Evolutionary conservation across 2,888 invertebrate genomes (phyloP).

Genomic region (Macaria notata): DNA sequence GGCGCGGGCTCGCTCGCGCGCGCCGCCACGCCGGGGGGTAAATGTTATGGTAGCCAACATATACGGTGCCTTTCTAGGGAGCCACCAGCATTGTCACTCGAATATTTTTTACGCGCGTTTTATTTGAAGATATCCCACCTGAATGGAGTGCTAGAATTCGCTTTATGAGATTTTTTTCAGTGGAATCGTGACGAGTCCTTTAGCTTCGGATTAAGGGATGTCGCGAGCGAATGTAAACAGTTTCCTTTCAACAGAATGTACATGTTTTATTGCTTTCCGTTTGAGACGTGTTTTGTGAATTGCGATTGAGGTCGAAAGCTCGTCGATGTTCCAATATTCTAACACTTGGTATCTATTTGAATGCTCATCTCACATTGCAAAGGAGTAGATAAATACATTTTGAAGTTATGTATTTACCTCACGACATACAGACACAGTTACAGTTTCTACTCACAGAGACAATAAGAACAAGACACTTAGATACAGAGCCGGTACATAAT

Average conservation of each 20-base stretch:
- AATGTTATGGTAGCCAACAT: conserved; percentile 82
- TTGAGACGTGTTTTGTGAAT: conserved; percentile 29
- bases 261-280: conserved; percentile 48
- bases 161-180: conserved; percentile 70
- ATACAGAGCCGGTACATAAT: too few species aligned
- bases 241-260: conserved; percentile 51
- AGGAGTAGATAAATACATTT: too few species aligned
- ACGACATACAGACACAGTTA: too few species aligned
- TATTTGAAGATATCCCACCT: conserved; percentile 75
- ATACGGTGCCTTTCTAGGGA: conserved; percentile 78
- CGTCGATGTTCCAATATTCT: conserved; percentile 16
- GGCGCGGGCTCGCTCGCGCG: conserved; percentile 39
- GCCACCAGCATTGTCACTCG: conserved; percentile 66
- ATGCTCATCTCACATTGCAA: background rate
- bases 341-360: conserved; percentile 3
- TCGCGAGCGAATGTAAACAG: conserved; percentile 57
- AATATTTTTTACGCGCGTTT: conserved; percentile 77
- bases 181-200: conserved; percentile 52
- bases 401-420: too few species aligned
- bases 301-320: conserved; percentile 33
- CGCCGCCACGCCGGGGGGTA: conserved; percentile 80
- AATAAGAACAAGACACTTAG: too few species aligned
- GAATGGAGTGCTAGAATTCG: conserved; percentile 77
- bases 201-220: conserved; percentile 64
- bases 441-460: too few species aligned